Evolutionary conservation across 2,888 invertebrate species (phyloP), one percentile per base, ranked within the genome.

Genomic region (Aromia moschata): DNA sequence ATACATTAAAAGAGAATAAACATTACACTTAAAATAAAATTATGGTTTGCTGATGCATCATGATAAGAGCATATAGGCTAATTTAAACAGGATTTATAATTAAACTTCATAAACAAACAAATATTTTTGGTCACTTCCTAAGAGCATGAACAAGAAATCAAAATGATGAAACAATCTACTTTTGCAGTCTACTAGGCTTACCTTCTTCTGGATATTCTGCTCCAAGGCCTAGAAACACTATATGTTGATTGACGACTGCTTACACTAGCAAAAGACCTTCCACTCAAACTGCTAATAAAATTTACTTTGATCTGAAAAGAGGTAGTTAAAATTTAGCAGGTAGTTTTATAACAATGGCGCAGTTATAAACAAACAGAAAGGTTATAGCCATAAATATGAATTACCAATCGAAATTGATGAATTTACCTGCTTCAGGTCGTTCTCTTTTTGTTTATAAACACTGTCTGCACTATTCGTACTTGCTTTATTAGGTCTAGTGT

Each of bases 201-300:
- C 88, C 88, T 87, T 83, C 85, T 84, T 74, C 86, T 81, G 72
- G 87, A 88, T 72, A 85, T 82, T 72, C 87, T 84, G 74, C 87
- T 88, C 86, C 87, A 89, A 76, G 88, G 87, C 75, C 86, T 84
- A 69, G 85, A 84, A 76, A 84, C 83, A 78, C 86, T 87, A 77
- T 83, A 84, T 60, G 83, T 84, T 20, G 86, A 86, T 79, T 84
- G 84, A 77, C 83, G 84, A 76, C 86, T 87, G 65, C 82, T 82
- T 65, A 83, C 80, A 76, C 87, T 87, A 64, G 81, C 78, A 80
- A 84, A 84, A 68, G 86, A 87, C 74, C 85, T 83, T 72, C 84
- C 85, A 80, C 86, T 86, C 73, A 85, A 81, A 80, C 85, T 85
- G 74, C 83, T 84, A 75, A 84, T 83, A 78, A 85, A 84, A 81